Base-by-base conservation (phyloP, 2,888 invertebrate species). In the Dichetophora obliterata region DNA sequence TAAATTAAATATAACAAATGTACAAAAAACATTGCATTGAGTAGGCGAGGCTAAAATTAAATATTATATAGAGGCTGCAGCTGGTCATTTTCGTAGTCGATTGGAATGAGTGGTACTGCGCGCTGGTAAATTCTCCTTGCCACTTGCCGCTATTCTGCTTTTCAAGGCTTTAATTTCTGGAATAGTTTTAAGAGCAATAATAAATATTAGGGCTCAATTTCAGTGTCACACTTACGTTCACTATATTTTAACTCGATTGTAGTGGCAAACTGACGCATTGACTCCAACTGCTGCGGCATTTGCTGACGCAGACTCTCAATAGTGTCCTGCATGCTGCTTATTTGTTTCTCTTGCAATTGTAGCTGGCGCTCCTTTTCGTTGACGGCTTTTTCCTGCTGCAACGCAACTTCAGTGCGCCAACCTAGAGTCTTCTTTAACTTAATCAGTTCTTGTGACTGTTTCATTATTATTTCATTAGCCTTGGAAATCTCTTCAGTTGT, bases 401-500 rank as follows among this genome's bases (percentile, higher is more conserved):
- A 75, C 0, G 89, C 88, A 5, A 89, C 86, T 75, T 89, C 87
- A 0, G 89, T 88, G 9, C 89, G 87, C 85, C 86, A 87, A 3
- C 84, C 81, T 24, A 89, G 84, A 0, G 86, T 86, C 31, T 87
- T 88, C 54, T 86, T 86, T 4, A 88, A 80, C 72, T 83, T 84
- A 0, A 84, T 73, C 24, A 89, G 76, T 37, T 88, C 87, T 27
- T 86, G 85, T 14, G 82, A 80, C 76, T 89, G 88, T 75, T 89
- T 89, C 5, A 85, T 73, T 48, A 89, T 89, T 31, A 89, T 89
- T 79, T 88, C 86, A 79, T 89, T 89, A 1, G 89, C 89, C 77
- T 89, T 89, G 0, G 88, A 82, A 65, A 89, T 89, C 80, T 89
- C 89, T 48, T 89, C 88, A 2, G 89, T 87, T 1, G 89, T 87